Conservation (phyloP, 2,888 invertebrate genomes). For the Oligia latruncula region DNA sequence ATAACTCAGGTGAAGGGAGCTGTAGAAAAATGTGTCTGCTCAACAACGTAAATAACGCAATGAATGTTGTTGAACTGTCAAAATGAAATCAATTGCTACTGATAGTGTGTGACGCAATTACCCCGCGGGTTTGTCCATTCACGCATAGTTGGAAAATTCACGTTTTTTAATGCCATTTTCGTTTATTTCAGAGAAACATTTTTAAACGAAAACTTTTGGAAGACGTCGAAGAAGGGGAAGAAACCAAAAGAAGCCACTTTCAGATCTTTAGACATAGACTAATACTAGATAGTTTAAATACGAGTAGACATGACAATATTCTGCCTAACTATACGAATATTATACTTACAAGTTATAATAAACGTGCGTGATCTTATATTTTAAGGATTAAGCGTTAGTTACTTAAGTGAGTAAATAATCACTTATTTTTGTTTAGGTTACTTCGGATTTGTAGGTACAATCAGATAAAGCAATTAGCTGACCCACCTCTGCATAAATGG, state of each 20-base stretch:
- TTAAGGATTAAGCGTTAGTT: background rate
- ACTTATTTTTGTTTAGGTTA: background rate
- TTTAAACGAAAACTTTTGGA: constrained; percentile 64
- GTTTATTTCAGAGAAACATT: constrained; percentile 48
- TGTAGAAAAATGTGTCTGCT: no score
- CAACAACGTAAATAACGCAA: no score
- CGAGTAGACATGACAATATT: constrained; percentile 32
- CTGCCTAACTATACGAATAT: background rate
- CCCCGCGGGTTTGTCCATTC: background rate
- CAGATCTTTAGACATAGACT: constrained; percentile 62
- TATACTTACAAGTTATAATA: background rate
- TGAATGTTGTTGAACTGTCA: no score
- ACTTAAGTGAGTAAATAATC: background rate
- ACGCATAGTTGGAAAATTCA: background rate
- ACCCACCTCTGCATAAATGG: no score
- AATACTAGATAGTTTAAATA: constrained; percentile 10
- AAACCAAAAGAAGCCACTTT: constrained; percentile 49
- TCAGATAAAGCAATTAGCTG: no score
- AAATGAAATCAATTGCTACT: no score
- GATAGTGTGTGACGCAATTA: no score
- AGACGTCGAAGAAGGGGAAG: constrained; percentile 63
- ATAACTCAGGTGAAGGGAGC: no score
- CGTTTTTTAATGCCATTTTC: background rate
- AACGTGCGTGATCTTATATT: background rate
- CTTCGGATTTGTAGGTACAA: background rate